Evolutionary conservation across 2,797 vertebrate genomes (phyloP).

Genomic region (Chrosomus eos): DNA sequence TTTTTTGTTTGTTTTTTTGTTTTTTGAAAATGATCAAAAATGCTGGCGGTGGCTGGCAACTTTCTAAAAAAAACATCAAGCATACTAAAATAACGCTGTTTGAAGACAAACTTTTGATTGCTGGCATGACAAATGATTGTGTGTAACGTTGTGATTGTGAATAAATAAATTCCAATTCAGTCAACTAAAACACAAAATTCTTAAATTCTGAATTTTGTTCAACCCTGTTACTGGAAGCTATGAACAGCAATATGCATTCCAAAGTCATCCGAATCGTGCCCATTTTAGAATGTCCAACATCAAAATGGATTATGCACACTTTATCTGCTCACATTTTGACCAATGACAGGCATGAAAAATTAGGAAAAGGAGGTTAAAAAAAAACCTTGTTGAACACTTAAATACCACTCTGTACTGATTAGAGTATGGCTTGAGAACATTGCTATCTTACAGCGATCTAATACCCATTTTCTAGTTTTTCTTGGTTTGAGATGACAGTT

Average conservation of each 20-base stretch:
- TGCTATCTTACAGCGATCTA: not conserved
- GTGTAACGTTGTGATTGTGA: not conserved
- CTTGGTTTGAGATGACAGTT: constrained; percentile 6
- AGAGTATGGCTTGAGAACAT: constrained; percentile 4
- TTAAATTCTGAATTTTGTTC: not conserved
- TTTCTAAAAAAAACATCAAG: not conserved
- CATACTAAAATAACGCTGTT: not conserved
- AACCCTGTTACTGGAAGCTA: not conserved
- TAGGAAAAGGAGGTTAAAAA: constrained; percentile 39
- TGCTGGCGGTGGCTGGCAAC: not conserved
- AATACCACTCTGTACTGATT: constrained; percentile 44
- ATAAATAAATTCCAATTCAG: not conserved
- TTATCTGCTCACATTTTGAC: constrained; percentile 46
- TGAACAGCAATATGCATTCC: not conserved
- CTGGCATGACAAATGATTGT: not conserved
- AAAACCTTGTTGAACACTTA: constrained; percentile 23
- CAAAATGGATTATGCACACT: constrained; percentile 49
- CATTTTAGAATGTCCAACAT: constrained; percentile 46
- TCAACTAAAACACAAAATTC: too few species aligned
- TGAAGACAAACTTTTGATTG: not conserved
- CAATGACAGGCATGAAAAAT: constrained; percentile 41
- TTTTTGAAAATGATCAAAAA: not conserved
- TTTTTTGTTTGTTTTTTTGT: too few species aligned
- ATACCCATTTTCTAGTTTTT: constrained; percentile 24
- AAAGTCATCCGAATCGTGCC: not conserved